These are phyloP conservation scores for Diplazon laetatorius DNA, from an alignment of 2,888 invertebrate species.

Conservation along the genomic window DNA sequence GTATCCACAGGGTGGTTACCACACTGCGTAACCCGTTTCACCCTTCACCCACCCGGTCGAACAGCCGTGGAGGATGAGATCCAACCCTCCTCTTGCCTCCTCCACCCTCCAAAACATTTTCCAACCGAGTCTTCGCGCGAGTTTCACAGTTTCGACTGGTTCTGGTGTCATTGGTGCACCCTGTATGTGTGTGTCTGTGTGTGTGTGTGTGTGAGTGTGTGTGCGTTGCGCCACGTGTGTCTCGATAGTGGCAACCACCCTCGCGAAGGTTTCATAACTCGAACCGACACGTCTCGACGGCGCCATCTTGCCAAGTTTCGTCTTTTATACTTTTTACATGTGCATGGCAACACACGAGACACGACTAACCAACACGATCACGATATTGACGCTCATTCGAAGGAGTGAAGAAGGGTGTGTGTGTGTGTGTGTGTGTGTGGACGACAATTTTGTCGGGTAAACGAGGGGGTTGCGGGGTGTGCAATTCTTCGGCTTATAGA, in stretches of 20 bases:
- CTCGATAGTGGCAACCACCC: slow-evolving; percentile 55
- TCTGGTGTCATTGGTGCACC: slow-evolving; percentile 28
- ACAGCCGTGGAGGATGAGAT: not conserved
- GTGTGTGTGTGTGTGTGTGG: slow-evolving; percentile 22
- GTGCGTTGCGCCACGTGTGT: slow-evolving; percentile 3
- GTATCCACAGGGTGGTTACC: slow-evolving; percentile 33
- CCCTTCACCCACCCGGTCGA: slow-evolving; percentile 37
- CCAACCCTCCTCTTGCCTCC: not conserved
- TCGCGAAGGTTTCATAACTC: slow-evolving; percentile 74
- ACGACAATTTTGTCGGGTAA: slow-evolving; percentile 30
- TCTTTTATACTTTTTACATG: slow-evolving; percentile 62
- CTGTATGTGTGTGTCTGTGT: not conserved
- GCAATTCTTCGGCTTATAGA: slow-evolving; percentile 7
- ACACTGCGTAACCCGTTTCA: slow-evolving; percentile 41
- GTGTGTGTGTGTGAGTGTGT: not conserved
- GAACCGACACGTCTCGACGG: slow-evolving; percentile 71
- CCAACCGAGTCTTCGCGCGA: slow-evolving; percentile 31
- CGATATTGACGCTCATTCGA: not conserved
- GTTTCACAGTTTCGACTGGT: slow-evolving; percentile 36
- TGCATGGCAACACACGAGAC: slow-evolving; percentile 15
- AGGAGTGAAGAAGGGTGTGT: slow-evolving; percentile 31
- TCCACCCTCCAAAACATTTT: slow-evolving; percentile 29
- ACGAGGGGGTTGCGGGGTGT: not conserved
- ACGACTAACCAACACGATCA: not conserved
- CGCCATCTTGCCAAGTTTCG: slow-evolving; percentile 73